phyloP scores from a whole-genome alignment of 2,888 invertebrate species.

The Tachina grossa region DNA sequence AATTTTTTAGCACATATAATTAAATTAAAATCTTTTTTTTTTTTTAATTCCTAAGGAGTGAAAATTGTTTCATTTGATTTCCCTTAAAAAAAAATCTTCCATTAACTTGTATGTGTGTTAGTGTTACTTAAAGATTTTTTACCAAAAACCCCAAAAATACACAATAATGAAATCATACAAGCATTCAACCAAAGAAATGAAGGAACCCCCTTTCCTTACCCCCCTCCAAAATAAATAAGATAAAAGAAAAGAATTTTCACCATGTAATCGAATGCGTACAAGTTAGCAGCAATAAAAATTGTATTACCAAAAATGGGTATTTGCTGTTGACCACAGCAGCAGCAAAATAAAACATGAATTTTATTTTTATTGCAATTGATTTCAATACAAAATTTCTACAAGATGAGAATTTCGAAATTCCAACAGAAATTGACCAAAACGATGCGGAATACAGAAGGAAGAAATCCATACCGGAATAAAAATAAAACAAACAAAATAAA shows the following conservation, averaged over 20 bases:
- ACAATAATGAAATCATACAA: slow-evolving; percentile 39
- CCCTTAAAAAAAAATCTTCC: neutral
- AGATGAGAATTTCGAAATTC: slow-evolving; percentile 60
- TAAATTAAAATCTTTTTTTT: no score
- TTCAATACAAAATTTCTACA: slow-evolving; percentile 58
- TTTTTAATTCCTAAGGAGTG: neutral
- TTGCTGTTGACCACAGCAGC: slow-evolving; percentile 56
- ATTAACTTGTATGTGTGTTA: neutral
- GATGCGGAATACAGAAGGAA: slow-evolving; percentile 32
- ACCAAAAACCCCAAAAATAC: neutral
- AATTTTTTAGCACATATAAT: no score
- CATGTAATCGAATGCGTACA: slow-evolving; percentile 64
- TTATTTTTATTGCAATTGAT: slow-evolving; percentile 63
- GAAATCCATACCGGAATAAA: neutral
- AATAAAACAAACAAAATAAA: neutral
- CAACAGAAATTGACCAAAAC: slow-evolving; percentile 16
- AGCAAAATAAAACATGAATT: slow-evolving; percentile 36
- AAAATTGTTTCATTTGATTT: slow-evolving; percentile 4
- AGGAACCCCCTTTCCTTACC: neutral
- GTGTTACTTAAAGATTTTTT: neutral
- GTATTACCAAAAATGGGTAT: slow-evolving; percentile 67
- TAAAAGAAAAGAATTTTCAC: slow-evolving; percentile 12
- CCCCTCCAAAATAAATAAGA: neutral
- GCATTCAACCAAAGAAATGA: neutral
- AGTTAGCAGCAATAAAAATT: slow-evolving; percentile 69